Evolutionary conservation across 2,113 vertebrate genomes (phyloP), one percentile per base, ranked within the genome.

Genomic region (Aramus guarauna): DNA sequence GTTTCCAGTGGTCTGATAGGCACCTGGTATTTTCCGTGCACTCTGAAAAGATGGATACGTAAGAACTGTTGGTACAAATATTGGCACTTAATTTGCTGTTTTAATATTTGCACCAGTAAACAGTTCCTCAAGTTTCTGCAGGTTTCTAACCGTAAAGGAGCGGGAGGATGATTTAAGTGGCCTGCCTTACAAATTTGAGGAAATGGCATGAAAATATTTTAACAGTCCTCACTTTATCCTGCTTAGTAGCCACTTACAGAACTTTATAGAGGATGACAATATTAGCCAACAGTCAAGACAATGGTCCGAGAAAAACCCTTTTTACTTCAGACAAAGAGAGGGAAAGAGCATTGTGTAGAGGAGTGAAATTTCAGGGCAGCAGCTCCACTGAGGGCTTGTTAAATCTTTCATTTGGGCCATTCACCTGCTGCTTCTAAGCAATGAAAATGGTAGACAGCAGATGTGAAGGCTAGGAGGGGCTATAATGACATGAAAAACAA

Each of bases 361-460:
- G 47, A 94, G 75, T 87, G 87, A 96, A 96, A 97, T 95, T 97
- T 97, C 95, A 93, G 80, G 92, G 91, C 82, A 90, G 91, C 64
- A 94, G 89, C 85, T 97, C 94, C 20, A 16, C 96, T 53, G 92
- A 97, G 88, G 76, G 55, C 95, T 97, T 97, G 96, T 97, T 98
- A 97, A 97, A 96, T 97, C 97, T 96, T 97, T 97, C 96, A 97
- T 97, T 97, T 97, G 95, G 93, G 88, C 69, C 68, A 79, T 95
- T 97, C 97, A 96, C 96, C 95, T 98, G 96, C 95, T 97, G 93
- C 96, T 96, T 96, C 82, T 97, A 98, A 94, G 96, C 94, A 96
- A 81, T 92, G 93, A 93, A 97, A 97, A 97, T 97, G 94, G 96
- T 96, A 97, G 96, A 91, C 95, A 96, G 91, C 95, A 97, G 96